A percentile compares a stretch with the other conserved stretches of the same genome.
These are phyloP conservation scores for Zoroaster sp. DNA, from an alignment of 53 echinoderm and acorn worm species.

Conservation along the genomic window DNA sequence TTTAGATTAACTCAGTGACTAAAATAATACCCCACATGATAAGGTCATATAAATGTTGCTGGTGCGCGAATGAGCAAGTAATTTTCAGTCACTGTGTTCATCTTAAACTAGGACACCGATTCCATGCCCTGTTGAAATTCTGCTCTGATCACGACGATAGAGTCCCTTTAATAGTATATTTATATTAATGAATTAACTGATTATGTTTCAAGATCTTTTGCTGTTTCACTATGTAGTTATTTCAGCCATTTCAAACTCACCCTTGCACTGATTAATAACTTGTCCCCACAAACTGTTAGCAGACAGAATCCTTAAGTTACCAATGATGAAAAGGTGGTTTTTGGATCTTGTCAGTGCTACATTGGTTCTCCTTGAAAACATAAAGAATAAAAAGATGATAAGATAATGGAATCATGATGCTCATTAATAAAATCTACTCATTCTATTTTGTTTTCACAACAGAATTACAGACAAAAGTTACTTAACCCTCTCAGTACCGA, in stretches of 20 bases:
- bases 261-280: conserved; percentile 79
- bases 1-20: too few species aligned
- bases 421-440: neutral
- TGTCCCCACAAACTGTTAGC: conserved; percentile 82
- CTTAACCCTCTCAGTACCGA: neutral
- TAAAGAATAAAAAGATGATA: too few species aligned
- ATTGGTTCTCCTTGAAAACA: conserved; percentile 72
- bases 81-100: neutral
- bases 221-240: neutral
- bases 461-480: neutral
- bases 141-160: neutral
- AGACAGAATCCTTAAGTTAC: conserved; percentile 81
- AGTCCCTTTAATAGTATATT: neutral
- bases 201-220: neutral
- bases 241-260: conserved; percentile 54
- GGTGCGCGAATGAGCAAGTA: too few species aligned
- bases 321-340: conserved; percentile 91
- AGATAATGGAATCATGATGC: neutral
- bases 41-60: too few species aligned
- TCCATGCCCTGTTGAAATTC: neutral
- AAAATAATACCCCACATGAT: too few species aligned
- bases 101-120: neutral
- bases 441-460: neutral
- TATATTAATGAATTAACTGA: neutral
- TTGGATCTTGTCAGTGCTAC: conserved; percentile 93